Evolutionary conservation across 2,888 invertebrate genomes (phyloP).

Genomic region (Anodontia alba): DNA sequence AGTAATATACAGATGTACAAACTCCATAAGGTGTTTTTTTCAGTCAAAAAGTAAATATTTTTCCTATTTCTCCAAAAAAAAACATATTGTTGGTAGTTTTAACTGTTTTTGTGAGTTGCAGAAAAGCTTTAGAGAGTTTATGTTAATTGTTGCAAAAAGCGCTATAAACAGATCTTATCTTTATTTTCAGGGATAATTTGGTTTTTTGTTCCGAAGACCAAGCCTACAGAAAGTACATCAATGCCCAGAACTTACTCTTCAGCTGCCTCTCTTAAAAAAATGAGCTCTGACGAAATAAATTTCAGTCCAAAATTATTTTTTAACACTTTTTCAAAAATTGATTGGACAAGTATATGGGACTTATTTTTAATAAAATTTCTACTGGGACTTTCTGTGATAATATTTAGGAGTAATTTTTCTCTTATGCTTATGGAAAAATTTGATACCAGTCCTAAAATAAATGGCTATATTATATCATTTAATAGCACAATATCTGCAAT

Average conservation of each 20-base stretch:
- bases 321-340: conserved; percentile 68
- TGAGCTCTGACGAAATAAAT: conserved; percentile 63
- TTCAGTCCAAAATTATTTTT: conserved; percentile 66
- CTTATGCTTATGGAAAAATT: conserved; percentile 78
- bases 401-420: conserved; percentile 82
- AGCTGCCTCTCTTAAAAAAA: conserved; percentile 53
- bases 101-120: too few relatives aligned
- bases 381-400: conserved; percentile 80
- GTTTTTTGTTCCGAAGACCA: conserved; percentile 24
- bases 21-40: too few relatives aligned
- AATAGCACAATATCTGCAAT: conserved; percentile 78
- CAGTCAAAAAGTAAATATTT: too few relatives aligned
- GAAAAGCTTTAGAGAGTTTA: too few relatives aligned
- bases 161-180: too few relatives aligned
- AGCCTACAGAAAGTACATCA: background rate
- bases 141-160: too few relatives aligned
- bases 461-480: conserved; percentile 83
- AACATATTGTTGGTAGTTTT: too few relatives aligned
- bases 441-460: conserved; percentile 73
- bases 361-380: conserved; percentile 83
- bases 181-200: conserved; percentile 61
- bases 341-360: conserved; percentile 82
- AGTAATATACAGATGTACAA: too few relatives aligned
- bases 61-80: too few relatives aligned
- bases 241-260: conserved; percentile 52